These are phyloP conservation scores for Kryphioiulus occultus DNA, from an alignment of 2,888 invertebrate species.

Conservation along the genomic window DNA sequence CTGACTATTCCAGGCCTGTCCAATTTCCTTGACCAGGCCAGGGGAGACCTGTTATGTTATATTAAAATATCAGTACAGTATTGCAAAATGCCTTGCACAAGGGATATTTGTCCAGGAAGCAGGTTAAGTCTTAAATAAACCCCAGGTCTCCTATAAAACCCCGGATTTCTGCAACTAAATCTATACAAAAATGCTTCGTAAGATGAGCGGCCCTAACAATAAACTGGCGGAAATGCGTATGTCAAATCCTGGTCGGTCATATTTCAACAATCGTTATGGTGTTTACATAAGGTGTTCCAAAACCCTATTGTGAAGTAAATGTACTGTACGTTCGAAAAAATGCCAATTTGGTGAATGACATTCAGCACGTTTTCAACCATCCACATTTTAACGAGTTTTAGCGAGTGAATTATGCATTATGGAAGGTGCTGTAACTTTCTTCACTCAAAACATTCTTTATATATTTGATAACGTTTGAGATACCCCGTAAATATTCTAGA, in stretches of 20 bases:
- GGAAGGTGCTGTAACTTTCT: not conserved
- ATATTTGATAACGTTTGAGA: not conserved
- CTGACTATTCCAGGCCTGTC: too few species aligned
- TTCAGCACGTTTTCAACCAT: not conserved
- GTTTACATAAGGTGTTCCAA: not conserved
- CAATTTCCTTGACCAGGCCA: too few species aligned
- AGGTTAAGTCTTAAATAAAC: not conserved
- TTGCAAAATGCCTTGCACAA: too few species aligned
- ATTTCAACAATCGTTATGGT: conserved; percentile 13
- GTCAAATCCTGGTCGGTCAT: not conserved
- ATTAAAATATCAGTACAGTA: too few species aligned
- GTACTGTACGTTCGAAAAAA: not conserved
- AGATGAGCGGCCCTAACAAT: not conserved
- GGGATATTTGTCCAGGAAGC: not conserved
- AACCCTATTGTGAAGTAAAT: not conserved
- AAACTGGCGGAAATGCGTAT: not conserved
- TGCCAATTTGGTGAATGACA: not conserved
- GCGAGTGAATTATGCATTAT: not conserved
- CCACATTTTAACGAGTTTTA: not conserved
- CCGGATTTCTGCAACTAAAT: not conserved
- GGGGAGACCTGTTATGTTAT: too few species aligned
- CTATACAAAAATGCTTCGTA: not conserved
- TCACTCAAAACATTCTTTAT: not conserved
- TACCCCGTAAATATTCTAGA: not conserved
- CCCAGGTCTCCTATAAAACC: not conserved